Evolutionary conservation across 2,113 vertebrate species (phyloP), one percentile per base, ranked within the genome.

Genomic region (Cisticola juncidis): DNA sequence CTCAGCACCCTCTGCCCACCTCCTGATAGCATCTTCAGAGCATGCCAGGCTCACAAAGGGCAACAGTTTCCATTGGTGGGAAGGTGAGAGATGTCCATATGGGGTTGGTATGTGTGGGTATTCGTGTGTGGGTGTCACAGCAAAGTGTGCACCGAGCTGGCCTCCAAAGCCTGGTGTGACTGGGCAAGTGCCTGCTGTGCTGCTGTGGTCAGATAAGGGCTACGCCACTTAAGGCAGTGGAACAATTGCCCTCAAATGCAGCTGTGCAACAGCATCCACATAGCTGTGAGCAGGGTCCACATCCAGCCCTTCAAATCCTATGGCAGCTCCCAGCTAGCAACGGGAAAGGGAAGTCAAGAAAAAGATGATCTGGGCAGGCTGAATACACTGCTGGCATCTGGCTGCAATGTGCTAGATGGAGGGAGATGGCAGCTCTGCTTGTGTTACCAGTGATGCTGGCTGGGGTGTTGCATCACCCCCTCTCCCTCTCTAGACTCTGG

Each of bases 1-100:
- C 60, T 68, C 65, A 76, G 42, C 57, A 54, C 21, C 36, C 40
- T 85, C 84, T 92, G 86, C 91, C 58, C 58, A 94, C 71, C 87
- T 92, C 47, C 88, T 95, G 95, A 96, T 78, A 94, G 48, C 85
- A 93, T 95, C 95, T 94, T 90, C 76, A 93, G 79, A 81, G 69
- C 0, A 2, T 90, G 45, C 40, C n/a, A 51, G 56, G 64, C 86
- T 88, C 48, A 56, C 53, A 96, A 96, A 97, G 92, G 69, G 92
- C 86, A 93, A 88, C 5, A 4, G 82, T 97, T 97, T 97, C 96
- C 88, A 9, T 6, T 88, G 88, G 73, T 83, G 93, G 83, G 90
- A 86, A 88, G 76, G 90, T 9, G 36, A 93, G 69, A 90, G 51
- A 53, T 96, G 95, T 95, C 95, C 96, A 84, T 20, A 11, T 2